Evolutionary conservation across 2,797 vertebrate species (phyloP).

Genomic region (Microchirus variegatus): DNA sequence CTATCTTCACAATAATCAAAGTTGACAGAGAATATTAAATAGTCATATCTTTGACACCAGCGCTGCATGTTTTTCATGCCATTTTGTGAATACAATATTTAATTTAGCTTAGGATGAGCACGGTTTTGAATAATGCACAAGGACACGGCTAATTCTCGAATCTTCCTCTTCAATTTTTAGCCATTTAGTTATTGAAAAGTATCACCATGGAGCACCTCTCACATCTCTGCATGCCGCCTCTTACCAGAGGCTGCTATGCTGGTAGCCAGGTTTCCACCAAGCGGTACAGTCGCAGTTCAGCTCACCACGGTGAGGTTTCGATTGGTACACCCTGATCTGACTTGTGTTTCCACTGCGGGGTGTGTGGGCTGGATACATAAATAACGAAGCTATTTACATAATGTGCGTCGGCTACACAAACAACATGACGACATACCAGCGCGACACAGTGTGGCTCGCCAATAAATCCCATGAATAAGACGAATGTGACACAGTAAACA

Average conservation of each 20-base stretch:
- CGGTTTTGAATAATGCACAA: slow-evolving; percentile 44
- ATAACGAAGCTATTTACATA: too few relatives aligned
- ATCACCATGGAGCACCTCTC: slow-evolving; percentile 5
- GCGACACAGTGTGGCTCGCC: too few relatives aligned
- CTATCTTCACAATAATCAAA: slow-evolving; percentile 59
- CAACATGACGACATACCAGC: too few relatives aligned
- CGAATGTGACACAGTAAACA: too few relatives aligned
- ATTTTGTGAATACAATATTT: slow-evolving; percentile 54
- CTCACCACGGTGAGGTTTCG: too few relatives aligned
- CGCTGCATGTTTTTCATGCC: slow-evolving; percentile 35
- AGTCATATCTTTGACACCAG: slow-evolving; percentile 36
- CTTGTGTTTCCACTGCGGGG: too few relatives aligned
- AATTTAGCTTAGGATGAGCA: slow-evolving; percentile 54
- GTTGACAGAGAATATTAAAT: slow-evolving; percentile 62
- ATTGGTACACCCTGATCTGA: too few relatives aligned
- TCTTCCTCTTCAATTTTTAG: slow-evolving; percentile 20
- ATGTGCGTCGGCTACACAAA: too few relatives aligned
- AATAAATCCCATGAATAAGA: too few relatives aligned
- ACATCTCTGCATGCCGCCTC: slow-evolving; percentile 25
- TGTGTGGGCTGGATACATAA: too few relatives aligned
- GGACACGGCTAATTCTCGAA: slow-evolving; percentile 55
- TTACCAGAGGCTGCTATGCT: slow-evolving; percentile 25
- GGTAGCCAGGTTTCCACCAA: background rate
- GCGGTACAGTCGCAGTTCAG: too few relatives aligned
- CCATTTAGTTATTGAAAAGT: slow-evolving; percentile 19